Evolutionary conservation across 1,140 invertebrate genomes (phyloP), one percentile per base, ranked within the genome.

Genomic region (Periplaneta americana): DNA sequence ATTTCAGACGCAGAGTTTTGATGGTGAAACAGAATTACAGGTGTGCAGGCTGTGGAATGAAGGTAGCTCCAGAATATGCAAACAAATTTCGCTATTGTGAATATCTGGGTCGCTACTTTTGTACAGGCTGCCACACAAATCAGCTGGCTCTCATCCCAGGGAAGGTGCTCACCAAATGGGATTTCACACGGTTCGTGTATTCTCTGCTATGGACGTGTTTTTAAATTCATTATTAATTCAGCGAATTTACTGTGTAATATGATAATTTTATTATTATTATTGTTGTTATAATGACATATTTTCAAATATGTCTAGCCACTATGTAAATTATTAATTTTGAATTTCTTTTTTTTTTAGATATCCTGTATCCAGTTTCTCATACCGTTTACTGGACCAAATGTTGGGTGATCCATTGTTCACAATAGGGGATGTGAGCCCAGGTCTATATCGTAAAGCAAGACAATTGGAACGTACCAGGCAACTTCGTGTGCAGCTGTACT

Each of bases 51-150:
- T 97, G 96, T 90, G 95, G 96, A 0, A 94, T 94, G 89, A 93
- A 92, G 84, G 94, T 97, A 15, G 92, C 94, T 4, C 87, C 90
- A 82, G 92, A 92, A 80, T 95, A 95, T 85, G 91, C 93, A 15
- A 91, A 92, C 33, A 91, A 92, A 84, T 94, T 94, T 87, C 90
- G 95, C 13, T 96, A 96, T 85, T 98, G 96, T 87, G 92, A 95
- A 85, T 98, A 98, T 87, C 88, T 97, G 75, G 96, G 95, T 22
- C 93, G 96, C 85, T 96, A 95, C 88, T 96, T 97, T 87, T 98
- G 96, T 86, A 96, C 95, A 10, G 95, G 95, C 36, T 98, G 96
- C 86, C 96, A 97, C 87, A 93, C 91, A 15, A 95, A 96, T 86
- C 92, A 95, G 84, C 88, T 92, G 77, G 90, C 93, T 9, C 87